Base-by-base conservation (phyloP, 2,113 vertebrate genomes). In the Centropristis striata region DNA sequence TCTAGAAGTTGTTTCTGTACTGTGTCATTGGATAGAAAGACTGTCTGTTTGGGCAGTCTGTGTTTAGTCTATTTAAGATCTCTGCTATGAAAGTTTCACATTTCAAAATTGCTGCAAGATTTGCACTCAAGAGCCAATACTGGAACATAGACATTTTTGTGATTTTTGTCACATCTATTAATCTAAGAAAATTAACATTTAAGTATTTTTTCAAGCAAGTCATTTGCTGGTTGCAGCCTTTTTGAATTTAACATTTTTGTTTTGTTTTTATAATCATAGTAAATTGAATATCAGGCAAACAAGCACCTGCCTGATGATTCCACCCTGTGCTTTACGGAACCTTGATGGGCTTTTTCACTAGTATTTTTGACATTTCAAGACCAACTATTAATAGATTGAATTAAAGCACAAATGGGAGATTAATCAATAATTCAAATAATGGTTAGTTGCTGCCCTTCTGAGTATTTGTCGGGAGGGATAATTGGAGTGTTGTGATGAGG, bases 1-100 rank as follows among this genome's bases (percentile, higher is more conserved):
- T 37, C 14, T 67, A 23, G 12, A 65, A 49, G 57, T 23, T 23
- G 46, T 74, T 77, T 28, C 53, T 71, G 20, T 25, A 42, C n/a
- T 23, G 28, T 49, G 46, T 41, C 36, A 27, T 18, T 23, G 18
- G 15, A n/a, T n/a, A 32, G 53, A 61, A 32, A 42, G 23, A 14
- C 39, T 71, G 39, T 63, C 18, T 13, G 51, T 64, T 23, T 21
- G 16, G 21, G 4, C 1, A 41, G 46, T n/a, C 7, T 58, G 60
- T 16, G 68, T 58, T 47, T 55, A 50, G 21, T 44, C 7, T 78
- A 42, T 28, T 23, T 21, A 9, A 51, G 42, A 5, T 12, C 10
- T 70, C 15, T 9, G 13, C 16, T 16, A 5, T 21, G 9, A 46
- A 44, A 75, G 21, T 36, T 27, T 81, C 3, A 47, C 0, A 57